Base-by-base conservation (phyloP, 2,888 invertebrate species). In the Apamea monoglypha region DNA sequence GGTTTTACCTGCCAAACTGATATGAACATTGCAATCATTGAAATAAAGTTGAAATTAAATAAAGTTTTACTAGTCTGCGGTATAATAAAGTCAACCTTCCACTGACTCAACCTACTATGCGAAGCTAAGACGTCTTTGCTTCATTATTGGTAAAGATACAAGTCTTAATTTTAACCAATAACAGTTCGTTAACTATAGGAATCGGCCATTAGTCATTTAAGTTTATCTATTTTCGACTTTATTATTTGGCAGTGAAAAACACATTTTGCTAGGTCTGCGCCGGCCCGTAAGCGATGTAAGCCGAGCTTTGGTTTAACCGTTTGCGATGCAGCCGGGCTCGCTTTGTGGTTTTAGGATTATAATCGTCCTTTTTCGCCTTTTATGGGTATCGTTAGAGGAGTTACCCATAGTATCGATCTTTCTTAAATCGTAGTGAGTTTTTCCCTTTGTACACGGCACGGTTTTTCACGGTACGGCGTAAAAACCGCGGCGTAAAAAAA, bases 1-100 rank as follows among this genome's bases (percentile, higher is more conserved):
- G 2, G 10, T 44, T 56, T 71, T 63, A 16, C 10, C 21, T 29
- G 2, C 1, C 8, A 44, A 7, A 61, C 14, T 0, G 61, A 36
- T 29, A 25, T 36, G 0, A 75, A 36, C 40, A 5, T 21, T n/a
- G 3, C 1, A 0, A 0, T 0, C 0, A 36, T 63, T 21, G 1
- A 25, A 21, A 12, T 68, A 53, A 44, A 56, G 53, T 21, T 59
- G 0, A 7, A 67, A 32, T 44, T 50, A 4, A 44, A 36, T 36
- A 21, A 70, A 18, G 6, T 56, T 36, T 1, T 0, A 16, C 12
- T 18, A 7, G 29, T 29, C 7, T 29, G 61, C 29, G 7, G 7
- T 8, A 21, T 32, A 63, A 63, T 63, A 63, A 63, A 18, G 18
- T 63, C 10, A 7, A 61, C 61, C 2, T 29, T 29, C 29, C 7